phyloP scores from a whole-genome alignment of 2,888 invertebrate species.

The Asteroscopus sphinx region DNA sequence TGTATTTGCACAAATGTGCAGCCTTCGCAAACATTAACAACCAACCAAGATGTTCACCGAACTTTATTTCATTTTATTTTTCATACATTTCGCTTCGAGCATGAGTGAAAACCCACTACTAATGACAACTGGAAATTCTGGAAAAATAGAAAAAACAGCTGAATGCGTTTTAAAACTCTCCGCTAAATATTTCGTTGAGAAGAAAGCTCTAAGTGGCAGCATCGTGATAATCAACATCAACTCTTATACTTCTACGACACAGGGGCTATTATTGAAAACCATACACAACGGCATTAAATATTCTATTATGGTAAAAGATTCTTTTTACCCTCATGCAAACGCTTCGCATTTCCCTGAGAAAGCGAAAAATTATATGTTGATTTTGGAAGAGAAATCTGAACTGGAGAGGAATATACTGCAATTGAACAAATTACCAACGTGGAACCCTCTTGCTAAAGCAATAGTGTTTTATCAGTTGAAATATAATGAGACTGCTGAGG shows the following conservation, averaged over 20 bases:
- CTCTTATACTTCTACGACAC: slow-evolving; percentile 80
- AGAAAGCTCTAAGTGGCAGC: slow-evolving; percentile 86
- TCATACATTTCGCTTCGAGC: slow-evolving; percentile 63
- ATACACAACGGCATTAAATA: slow-evolving; percentile 84
- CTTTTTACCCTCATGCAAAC: slow-evolving; percentile 84
- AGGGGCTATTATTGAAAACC: slow-evolving; percentile 80
- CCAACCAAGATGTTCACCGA: slow-evolving; percentile 63
- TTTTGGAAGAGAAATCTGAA: slow-evolving; percentile 85
- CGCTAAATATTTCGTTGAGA: slow-evolving; percentile 87
- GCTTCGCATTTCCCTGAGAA: slow-evolving; percentile 88
- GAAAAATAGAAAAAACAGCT: slow-evolving; percentile 80
- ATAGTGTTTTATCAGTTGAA: slow-evolving; percentile 81
- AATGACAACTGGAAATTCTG: slow-evolving; percentile 77
- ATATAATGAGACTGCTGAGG: slow-evolving; percentile 69
- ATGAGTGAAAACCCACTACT: slow-evolving; percentile 76
- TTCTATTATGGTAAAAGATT: slow-evolving; percentile 88
- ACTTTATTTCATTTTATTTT: slow-evolving; percentile 56
- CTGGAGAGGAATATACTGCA: slow-evolving; percentile 83
- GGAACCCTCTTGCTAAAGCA: slow-evolving; percentile 87
- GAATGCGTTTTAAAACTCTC: slow-evolving; percentile 88
- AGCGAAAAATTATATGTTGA: slow-evolving; percentile 89
- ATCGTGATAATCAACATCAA: slow-evolving; percentile 87
- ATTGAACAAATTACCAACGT: slow-evolving; percentile 84
- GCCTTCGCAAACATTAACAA: slow-evolving; percentile 42
- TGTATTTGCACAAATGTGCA: slow-evolving; percentile 35